Evolutionary conservation across 1,140 invertebrate species (phyloP), one percentile per base, ranked within the genome.

Genomic region (Papilio glaucus): DNA sequence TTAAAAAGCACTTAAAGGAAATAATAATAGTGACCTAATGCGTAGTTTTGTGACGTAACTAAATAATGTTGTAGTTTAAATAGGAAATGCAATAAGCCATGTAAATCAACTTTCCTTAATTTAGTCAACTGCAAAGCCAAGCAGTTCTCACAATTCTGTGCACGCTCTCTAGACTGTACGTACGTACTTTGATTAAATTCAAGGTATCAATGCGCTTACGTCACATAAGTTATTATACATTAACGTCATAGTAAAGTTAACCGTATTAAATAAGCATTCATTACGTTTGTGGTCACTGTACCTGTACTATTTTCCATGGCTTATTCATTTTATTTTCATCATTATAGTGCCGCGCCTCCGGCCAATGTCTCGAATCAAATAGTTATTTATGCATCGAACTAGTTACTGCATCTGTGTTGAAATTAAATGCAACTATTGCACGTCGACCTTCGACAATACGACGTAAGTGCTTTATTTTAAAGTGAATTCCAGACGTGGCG

Each of bases 201-300:
- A 57, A 57, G 49, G 49, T 53, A 24, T 53, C 21, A 53, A 10
- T 57, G 10, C 4, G 49, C 2, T 21, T 57, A 57, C 49, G 49
- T 57, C 49, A 57, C 10, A 57, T 37, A 53, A 42, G 65, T 73
- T 75, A 70, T 53, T 75, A 68, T 39, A 26, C 26, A 61, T 61
- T 68, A 49, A 72, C 74, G 76, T 76, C 63, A 74, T 18, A 26
- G 21, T 75, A 76, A 77, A 73, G 75, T 72, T 70, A 70, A 61
- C 29, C 39, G 29, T 67, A 45, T 61, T 67, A 69, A 53, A 72
- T 72, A 61, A 74, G 24, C 15, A 41, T 41, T 65, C 37, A 65
- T 39, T 15, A 39, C 62, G 62, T 21, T 6, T 24, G 62, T 37
- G 62, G 18, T n/a, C 18, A 37, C 15, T 37, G 15, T 13, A 57